Conservation (phyloP, 2,113 vertebrate species). For the Columbina picui region DNA sequence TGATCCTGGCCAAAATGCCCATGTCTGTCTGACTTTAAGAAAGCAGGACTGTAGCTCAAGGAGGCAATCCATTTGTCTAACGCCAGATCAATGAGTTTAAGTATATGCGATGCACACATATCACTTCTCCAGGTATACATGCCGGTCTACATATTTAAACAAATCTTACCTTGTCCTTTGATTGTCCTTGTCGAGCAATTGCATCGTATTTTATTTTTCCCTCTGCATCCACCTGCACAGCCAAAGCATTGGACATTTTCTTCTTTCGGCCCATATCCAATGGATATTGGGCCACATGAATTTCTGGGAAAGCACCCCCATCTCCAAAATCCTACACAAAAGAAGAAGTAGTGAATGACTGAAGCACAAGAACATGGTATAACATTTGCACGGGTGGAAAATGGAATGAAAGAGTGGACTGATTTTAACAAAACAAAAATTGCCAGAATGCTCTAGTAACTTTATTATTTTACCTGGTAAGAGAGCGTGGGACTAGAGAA, state of each 20-base stretch:
- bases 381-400: neutral
- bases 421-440: neutral
- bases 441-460: neutral
- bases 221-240: conserved; percentile 95
- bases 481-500: neutral
- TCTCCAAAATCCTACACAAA: conserved; percentile 92
- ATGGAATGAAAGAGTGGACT: neutral
- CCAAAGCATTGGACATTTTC: conserved; percentile 93
- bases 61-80: neutral
- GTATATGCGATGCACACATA: neutral
- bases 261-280: conserved; percentile 97
- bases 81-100: neutral
- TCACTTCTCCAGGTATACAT: neutral
- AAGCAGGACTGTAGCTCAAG: neutral
- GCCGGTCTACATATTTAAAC: neutral
- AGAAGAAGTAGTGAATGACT: neutral
- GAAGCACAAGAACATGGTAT: neutral
- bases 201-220: conserved; percentile 98
- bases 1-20: neutral
- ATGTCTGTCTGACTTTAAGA: neutral
- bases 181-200: conserved; percentile 93
- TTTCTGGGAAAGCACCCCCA: conserved; percentile 97
- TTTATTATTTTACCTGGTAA: neutral
- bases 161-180: conserved; percentile 91
- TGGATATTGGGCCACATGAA: conserved; percentile 96